Conservation (phyloP, 2,888 invertebrate genomes). For the Aleiodes testaceus region DNA sequence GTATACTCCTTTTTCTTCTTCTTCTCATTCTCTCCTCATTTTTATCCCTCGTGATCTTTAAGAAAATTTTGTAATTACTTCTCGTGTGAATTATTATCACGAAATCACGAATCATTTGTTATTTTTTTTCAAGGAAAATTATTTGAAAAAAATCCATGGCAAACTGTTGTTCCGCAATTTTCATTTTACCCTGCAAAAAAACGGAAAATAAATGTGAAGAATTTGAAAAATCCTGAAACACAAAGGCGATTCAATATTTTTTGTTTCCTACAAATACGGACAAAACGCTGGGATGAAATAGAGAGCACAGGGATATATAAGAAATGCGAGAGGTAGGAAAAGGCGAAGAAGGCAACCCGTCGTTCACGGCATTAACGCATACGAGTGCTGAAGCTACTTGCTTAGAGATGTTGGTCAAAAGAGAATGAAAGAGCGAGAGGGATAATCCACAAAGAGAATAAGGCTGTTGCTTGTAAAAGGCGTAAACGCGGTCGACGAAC, state of each 20-base stretch:
- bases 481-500: constrained; percentile 54
- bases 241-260: constrained; percentile 5
- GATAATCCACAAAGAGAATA: constrained; percentile 35
- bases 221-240: constrained; percentile 13
- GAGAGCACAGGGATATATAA: constrained; percentile 26
- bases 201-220: neutral
- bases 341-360: constrained; percentile 45
- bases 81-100: constrained; percentile 1
- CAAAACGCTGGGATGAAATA: constrained; percentile 20
- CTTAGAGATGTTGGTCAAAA: constrained; percentile 37
- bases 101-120: too few relatives aligned
- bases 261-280: constrained; percentile 13
- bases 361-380: constrained; percentile 47
- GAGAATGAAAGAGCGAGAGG: constrained; percentile 9
- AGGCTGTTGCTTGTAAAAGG: constrained; percentile 51
- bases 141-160: too few relatives aligned
- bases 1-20: constrained; percentile 5
- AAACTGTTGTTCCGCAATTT: too few relatives aligned
- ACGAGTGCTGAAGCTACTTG: constrained; percentile 39
- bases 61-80: constrained; percentile 8
- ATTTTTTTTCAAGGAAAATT: too few relatives aligned
- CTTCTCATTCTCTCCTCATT: neutral
- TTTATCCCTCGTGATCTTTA: neutral
- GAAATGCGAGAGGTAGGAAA: constrained; percentile 32
- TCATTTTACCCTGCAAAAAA: too few relatives aligned